phyloP scores from a whole-genome alignment of 1,140 invertebrate species.

The Apocrypta bakeri region DNA sequence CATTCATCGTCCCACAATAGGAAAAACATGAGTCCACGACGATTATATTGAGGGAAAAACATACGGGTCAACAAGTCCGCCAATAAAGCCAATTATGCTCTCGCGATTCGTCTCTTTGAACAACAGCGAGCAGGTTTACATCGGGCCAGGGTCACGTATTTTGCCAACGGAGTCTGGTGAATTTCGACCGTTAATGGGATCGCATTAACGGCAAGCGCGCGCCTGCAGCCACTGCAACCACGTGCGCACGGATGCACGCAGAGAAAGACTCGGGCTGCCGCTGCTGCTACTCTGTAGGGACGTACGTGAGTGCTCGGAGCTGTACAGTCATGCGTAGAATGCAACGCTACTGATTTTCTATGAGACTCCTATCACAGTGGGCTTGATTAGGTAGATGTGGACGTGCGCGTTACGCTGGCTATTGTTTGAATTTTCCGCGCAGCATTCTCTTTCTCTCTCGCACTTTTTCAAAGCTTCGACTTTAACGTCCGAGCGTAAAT shows the following conservation, averaged over 20 bases:
- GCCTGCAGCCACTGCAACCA: background rate
- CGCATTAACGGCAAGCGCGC: background rate
- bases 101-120: too few species aligned
- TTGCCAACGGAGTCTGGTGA: background rate
- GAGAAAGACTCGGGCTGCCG: background rate
- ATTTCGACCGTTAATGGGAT: conserved; percentile 3
- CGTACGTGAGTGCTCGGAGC: background rate
- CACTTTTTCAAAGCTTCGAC: too few species aligned
- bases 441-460: too few species aligned
- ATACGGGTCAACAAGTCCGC: background rate
- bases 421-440: too few species aligned
- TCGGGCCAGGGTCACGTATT: background rate
- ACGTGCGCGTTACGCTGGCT: too few species aligned
- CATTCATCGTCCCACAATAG: too few species aligned
- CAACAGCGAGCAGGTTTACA: background rate
- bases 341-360: background rate
- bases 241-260: background rate
- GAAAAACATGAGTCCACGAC: background rate
- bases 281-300: background rate
- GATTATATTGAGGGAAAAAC: background rate
- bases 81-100: conserved; percentile 20
- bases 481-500: too few species aligned
- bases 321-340: background rate
- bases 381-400: too few species aligned
- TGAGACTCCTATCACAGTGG: background rate